Conservation (phyloP, 2,797 vertebrate species). For the Nyctalus aviator region DNA sequence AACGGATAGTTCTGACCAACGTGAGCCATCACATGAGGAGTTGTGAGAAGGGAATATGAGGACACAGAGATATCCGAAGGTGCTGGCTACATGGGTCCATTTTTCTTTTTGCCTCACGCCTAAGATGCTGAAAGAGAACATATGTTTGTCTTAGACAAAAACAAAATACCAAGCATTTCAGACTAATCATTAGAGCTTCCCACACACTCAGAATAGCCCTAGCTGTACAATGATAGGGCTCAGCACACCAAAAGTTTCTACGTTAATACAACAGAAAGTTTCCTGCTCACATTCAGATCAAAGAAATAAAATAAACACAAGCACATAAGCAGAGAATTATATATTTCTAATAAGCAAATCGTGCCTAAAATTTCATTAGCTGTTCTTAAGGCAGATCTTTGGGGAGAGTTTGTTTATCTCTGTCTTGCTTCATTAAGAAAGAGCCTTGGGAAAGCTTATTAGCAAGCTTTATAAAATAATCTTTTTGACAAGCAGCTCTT, state of each 20-base stretch:
- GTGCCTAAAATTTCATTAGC: conserved; percentile 73
- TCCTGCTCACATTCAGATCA: conserved; percentile 35
- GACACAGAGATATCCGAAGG: not conserved
- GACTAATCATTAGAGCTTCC: conserved; percentile 60
- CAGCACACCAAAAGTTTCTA: conserved; percentile 63
- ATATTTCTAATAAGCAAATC: conserved; percentile 56
- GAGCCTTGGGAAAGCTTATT: conserved; percentile 66
- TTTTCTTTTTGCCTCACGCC: conserved; percentile 60
- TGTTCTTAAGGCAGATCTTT: conserved; percentile 54
- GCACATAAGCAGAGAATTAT: not conserved
- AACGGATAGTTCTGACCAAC: not conserved
- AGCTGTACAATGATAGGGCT: not conserved
- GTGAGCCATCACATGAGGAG: not conserved
- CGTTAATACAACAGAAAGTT: conserved; percentile 19
- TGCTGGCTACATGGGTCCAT: not conserved
- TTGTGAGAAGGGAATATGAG: not conserved
- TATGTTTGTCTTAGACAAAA: conserved; percentile 46
- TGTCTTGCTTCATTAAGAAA: conserved; percentile 73
- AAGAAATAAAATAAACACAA: conserved; percentile 6
- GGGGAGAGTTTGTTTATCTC: conserved; percentile 77
- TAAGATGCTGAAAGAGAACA: conserved; percentile 67
- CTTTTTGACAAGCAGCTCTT: conserved; percentile 49
- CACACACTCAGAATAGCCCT: conserved; percentile 24
- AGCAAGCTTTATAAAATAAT: conserved; percentile 62
- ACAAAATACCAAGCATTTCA: conserved; percentile 59